Evolutionary conservation across 2,888 invertebrate genomes (phyloP).

Genomic region (Myopa testacea): DNA sequence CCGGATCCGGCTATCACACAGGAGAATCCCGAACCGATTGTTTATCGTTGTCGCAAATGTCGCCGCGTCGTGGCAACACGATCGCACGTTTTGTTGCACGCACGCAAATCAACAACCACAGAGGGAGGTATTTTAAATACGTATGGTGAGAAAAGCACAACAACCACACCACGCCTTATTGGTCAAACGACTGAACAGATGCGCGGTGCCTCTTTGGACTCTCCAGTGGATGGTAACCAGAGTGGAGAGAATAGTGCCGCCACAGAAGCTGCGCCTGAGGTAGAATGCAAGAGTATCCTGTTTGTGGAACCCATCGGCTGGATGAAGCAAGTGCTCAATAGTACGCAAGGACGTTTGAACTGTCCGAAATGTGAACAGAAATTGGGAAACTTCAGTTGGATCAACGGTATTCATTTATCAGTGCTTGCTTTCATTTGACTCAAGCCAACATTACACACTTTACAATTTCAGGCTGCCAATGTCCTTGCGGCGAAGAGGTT

Average conservation of each 20-base stretch:
- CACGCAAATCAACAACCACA: conserved; percentile 6
- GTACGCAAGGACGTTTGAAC: conserved; percentile 83
- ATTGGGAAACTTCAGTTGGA: conserved; percentile 92
- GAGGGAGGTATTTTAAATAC: neutral
- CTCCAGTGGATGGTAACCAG: conserved; percentile 39
- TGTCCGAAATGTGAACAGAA: conserved; percentile 88
- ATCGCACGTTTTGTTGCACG: conserved; percentile 81
- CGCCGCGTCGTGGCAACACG: conserved; percentile 85
- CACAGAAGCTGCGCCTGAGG: conserved; percentile 49
- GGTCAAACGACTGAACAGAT: conserved; percentile 62
- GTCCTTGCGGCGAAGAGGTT: conserved; percentile 90
- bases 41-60: conserved; percentile 87
- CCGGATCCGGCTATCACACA: conserved; percentile 82
- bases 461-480: conserved; percentile 77
- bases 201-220: conserved; percentile 55
- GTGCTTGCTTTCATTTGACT: neutral
- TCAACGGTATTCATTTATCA: conserved; percentile 73
- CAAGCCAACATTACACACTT: neutral
- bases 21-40: conserved; percentile 83
- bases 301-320: conserved; percentile 92
- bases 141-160: conserved; percentile 24
- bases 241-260: conserved; percentile 1
- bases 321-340: conserved; percentile 80
- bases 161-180: conserved; percentile 53
- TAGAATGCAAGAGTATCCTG: conserved; percentile 78